Percentiles rank a stretch among this genome's conserved stretches.
Evolutionary conservation across 2,888 invertebrate species (phyloP).

Genomic region (Xanthia icteritia): DNA sequence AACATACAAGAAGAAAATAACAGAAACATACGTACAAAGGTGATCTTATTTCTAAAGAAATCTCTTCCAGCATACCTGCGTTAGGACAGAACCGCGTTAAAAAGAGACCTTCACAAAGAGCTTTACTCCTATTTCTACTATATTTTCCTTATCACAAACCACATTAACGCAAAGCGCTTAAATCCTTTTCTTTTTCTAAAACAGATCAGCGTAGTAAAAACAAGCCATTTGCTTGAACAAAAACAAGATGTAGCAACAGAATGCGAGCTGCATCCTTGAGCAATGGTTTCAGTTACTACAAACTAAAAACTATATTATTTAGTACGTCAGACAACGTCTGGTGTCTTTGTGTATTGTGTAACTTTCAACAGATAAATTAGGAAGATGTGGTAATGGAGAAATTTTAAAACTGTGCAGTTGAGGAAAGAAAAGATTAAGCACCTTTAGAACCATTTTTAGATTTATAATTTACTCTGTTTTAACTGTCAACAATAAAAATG

Average conservation of each 20-base stretch:
- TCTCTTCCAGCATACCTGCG: no score
- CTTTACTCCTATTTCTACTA: not conserved
- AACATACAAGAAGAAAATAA: no score
- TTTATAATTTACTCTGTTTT: not conserved
- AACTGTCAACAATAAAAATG: not conserved
- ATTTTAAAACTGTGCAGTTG: not conserved
- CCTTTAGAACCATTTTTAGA: not conserved
- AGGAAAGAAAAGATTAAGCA: not conserved
- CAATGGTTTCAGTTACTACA: slow-evolving; percentile 22
- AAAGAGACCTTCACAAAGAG: no score
- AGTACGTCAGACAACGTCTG: slow-evolving; percentile 41
- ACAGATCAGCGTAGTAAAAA: slow-evolving; percentile 24
- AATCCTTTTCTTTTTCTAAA: slow-evolving; percentile 3
- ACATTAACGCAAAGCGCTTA: slow-evolving; percentile 10
- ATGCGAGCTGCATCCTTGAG: slow-evolving; percentile 13
- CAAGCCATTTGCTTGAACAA: slow-evolving; percentile 18
- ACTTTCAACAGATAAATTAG: not conserved
- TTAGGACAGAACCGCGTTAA: no score
- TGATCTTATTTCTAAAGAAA: no score
- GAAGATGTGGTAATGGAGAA: not conserved
- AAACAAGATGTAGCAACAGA: slow-evolving; percentile 10
- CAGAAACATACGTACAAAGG: no score
- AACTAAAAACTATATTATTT: slow-evolving; percentile 58
- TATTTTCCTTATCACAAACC: slow-evolving; percentile 4
- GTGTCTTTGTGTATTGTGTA: slow-evolving; percentile 8